phyloP scores from a whole-genome alignment of 2,113 vertebrate species.

The Pelvicachromis taeniatus region DNA sequence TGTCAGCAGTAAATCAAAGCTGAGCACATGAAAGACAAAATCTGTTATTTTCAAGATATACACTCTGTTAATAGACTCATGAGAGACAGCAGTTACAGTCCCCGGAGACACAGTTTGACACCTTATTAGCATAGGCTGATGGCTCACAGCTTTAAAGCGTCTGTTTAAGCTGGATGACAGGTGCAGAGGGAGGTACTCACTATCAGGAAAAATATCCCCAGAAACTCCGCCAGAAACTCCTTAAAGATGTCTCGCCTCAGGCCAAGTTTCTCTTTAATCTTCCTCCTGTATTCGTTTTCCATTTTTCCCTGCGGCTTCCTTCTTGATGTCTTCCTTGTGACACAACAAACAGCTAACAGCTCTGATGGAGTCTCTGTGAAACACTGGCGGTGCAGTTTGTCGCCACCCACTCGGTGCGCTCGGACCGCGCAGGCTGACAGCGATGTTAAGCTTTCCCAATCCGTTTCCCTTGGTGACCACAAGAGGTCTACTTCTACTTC shows the following conservation, averaged over 20 bases:
- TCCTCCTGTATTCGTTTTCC: slow-evolving; percentile 69
- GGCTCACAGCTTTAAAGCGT: slow-evolving; percentile 34
- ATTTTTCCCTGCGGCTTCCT: slow-evolving; percentile 51
- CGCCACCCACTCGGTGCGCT: slow-evolving; percentile 61
- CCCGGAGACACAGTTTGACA: slow-evolving; percentile 35
- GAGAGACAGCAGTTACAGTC: slow-evolving; percentile 35
- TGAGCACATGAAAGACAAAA: slow-evolving; percentile 39
- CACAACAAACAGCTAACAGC: slow-evolving; percentile 54
- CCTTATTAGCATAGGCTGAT: slow-evolving; percentile 45
- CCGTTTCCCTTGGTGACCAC: slow-evolving; percentile 32
- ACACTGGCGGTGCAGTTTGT: slow-evolving; percentile 35
- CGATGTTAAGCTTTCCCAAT: slow-evolving; percentile 11
- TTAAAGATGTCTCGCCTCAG: slow-evolving; percentile 81
- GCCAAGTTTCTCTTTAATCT: slow-evolving; percentile 77
- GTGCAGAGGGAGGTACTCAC: slow-evolving; percentile 83
- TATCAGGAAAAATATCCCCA: slow-evolving; percentile 90
- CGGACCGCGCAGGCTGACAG: not conserved
- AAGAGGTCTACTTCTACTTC: slow-evolving; percentile 36
- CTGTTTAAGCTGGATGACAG: slow-evolving; percentile 54
- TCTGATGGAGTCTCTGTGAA: slow-evolving; percentile 3
- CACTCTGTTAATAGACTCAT: slow-evolving; percentile 32
- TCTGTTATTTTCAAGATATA: slow-evolving; percentile 2
- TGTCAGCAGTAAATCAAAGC: slow-evolving; percentile 28
- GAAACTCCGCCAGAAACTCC: slow-evolving; percentile 89
- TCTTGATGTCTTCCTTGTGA: slow-evolving; percentile 42